These are phyloP conservation scores for Diarsia mendica DNA, from an alignment of 2,888 invertebrate species.

Conservation along the genomic window DNA sequence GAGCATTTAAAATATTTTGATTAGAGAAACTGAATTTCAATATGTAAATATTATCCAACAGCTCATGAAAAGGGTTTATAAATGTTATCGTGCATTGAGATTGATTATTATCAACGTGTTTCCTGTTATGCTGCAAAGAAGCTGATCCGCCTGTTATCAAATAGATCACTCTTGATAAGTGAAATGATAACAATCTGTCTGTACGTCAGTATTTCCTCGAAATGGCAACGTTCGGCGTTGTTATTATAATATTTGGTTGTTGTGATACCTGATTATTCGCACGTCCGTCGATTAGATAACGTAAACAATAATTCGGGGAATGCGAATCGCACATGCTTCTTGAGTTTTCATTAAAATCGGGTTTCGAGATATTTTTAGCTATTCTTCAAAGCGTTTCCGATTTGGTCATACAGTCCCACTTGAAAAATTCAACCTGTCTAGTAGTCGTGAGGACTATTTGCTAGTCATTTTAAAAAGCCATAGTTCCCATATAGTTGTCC, in stretches of 20 bases:
- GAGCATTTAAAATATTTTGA: not conserved
- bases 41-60: not conserved
- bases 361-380: not conserved
- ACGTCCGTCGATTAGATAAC: not conserved
- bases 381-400: not conserved
- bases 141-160: not conserved
- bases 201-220: conserved; percentile 1
- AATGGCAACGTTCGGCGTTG: not conserved
- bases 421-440: too few species aligned
- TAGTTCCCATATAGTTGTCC: not conserved
- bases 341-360: not conserved
- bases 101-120: not conserved
- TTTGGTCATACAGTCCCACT: not conserved
- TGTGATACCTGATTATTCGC: conserved; percentile 14
- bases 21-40: not conserved
- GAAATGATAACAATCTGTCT: conserved; percentile 20
- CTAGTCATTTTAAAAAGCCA: not conserved
- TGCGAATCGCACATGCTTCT: not conserved
- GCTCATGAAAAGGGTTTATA: not conserved
- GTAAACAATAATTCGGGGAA: conserved; percentile 11
- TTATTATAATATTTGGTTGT: conserved; percentile 28
- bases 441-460: not conserved
- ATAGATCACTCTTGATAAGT: conserved; percentile 17
- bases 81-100: not conserved
- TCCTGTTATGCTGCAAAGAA: not conserved